Conservation (phyloP, 2,797 vertebrate genomes). For the Cirrhinus mrigala region DNA sequence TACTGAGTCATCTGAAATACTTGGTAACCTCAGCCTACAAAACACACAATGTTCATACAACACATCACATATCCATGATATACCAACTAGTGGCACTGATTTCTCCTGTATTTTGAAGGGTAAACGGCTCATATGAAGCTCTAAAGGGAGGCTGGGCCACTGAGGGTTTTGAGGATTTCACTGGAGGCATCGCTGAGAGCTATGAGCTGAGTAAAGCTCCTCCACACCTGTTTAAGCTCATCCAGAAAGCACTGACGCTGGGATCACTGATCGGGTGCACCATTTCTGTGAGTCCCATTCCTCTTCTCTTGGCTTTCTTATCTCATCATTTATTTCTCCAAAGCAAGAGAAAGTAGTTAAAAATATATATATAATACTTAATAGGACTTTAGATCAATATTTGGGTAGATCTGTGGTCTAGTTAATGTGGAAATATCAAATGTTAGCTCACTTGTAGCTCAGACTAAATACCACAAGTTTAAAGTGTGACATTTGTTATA, state of each 20-base stretch:
- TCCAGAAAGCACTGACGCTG: constrained; percentile 83
- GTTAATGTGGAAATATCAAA: neutral
- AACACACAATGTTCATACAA: neutral
- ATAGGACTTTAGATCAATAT: too few species aligned
- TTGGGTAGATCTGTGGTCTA: neutral
- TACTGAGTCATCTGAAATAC: neutral
- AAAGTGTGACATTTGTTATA: neutral
- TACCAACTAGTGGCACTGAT: fast-evolving
- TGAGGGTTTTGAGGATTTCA: constrained; percentile 90
- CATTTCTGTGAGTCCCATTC: constrained; percentile 76
- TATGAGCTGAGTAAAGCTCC: constrained; percentile 81
- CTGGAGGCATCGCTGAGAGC: too few species aligned
- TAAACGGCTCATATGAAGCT: constrained; percentile 86
- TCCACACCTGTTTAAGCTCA: constrained; percentile 82
- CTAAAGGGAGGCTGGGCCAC: constrained; percentile 82
- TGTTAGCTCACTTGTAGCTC: neutral
- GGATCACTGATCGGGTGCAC: constrained; percentile 88
- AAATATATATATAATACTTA: too few species aligned
- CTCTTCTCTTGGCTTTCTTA: neutral
- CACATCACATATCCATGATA: neutral
- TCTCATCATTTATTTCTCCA: neutral
- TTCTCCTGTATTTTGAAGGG: constrained; percentile 65
- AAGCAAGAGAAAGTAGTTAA: too few species aligned
- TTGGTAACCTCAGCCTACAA: constrained; percentile 7
- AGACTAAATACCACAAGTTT: neutral